Evolutionary conservation across 53 echinoderm and acorn worm species (phyloP), one percentile per base, ranked within the genome.

Genomic region (Holothuria scabra): DNA sequence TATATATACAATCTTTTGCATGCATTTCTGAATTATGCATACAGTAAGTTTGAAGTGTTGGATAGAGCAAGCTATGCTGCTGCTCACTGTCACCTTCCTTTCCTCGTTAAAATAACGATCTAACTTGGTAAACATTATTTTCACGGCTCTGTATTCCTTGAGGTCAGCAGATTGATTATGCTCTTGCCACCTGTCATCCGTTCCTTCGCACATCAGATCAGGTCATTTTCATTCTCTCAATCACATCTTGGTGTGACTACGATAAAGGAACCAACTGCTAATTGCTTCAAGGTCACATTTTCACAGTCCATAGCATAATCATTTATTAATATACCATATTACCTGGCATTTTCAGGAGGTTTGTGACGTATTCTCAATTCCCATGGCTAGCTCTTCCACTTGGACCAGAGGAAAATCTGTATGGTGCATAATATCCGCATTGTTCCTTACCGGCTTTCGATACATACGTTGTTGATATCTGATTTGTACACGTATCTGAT

Each of bases 281-380:
- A 18, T 11, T 32, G 69, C 69, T 69, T 41, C 21, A 69, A 69
- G 69, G 69, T 22, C 69, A 69, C 38, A 34, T 69, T 69, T 38
- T 69, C 38, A 30, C 34, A 69, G 38, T 69, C 38, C 69, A 69
- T 69, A 22, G 69, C 69, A 12, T 69, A 69, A 68, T 69, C 69
- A 69, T 34, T 69, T 12, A n/a, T 69, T 37, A 41, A 69, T 34
- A 34, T 41, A 69, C 41, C 35, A n/a, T 28, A 52, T 14, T 18
- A 52, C 52, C n/a, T 16, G 52, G 52, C 52, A 52, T 52, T 41
- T 34, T 69, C 41, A 19, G 69, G 35, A 41, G 52, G 52, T 52
- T 52, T 52, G 69, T 69, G 69, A 69, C 69, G 69, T 69, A 34
- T 37, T 32, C 1, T 33, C 11, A 32, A 20, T 41, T 38, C 69